Evolutionary conservation across 2,113 vertebrate genomes (phyloP), one percentile per base, ranked within the genome.

Genomic region (Cygnus atratus): DNA sequence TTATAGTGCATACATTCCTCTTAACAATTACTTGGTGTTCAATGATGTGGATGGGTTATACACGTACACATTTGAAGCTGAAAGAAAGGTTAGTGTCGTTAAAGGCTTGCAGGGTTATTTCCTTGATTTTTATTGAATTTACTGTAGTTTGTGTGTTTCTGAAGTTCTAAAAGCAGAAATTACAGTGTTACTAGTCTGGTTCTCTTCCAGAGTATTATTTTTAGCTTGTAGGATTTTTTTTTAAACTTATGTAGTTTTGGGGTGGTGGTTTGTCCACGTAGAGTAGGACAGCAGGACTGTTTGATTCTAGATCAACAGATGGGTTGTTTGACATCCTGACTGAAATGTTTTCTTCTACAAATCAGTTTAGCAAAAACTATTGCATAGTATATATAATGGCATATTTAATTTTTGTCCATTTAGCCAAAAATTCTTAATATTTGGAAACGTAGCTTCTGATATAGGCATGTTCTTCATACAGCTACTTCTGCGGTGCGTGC

Each of bases 1-100:
- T 97, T 97, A 10, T 96, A 99, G 99, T 96, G 98, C 99, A 66
- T 99, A 99, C 78, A 97, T 99, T 97, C 99, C 99, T 95, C 98
- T 99, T 68, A 99, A 99, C 97, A 99, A 99, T 97, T 99, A 99
- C 96, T 97, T 99, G 98, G 98, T 99, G 39, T 99, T 99, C 92
- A 99, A 99, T 97, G 99, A 99, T 72, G 99, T 98, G 22, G 99
- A 99, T 48, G 99, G 99, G 74, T 97, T 99, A 15, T 99, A 99
- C 93, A 99, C 99, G 0, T 99, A 99, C 92, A 99, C 98, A 3
- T 99, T 99, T 98, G 99, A 99, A 98, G 99, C 99, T 65, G 99
- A 99, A 95, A 98, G 98, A 80, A 99, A 99, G 99, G 99, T 99
- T 86, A 89, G 98, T 98, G 79, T 28, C 68, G 39, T 39, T 86